These are phyloP conservation scores for Pseudolycoriella hygida DNA, from an alignment of 2,888 invertebrate species.

Conservation along the genomic window DNA sequence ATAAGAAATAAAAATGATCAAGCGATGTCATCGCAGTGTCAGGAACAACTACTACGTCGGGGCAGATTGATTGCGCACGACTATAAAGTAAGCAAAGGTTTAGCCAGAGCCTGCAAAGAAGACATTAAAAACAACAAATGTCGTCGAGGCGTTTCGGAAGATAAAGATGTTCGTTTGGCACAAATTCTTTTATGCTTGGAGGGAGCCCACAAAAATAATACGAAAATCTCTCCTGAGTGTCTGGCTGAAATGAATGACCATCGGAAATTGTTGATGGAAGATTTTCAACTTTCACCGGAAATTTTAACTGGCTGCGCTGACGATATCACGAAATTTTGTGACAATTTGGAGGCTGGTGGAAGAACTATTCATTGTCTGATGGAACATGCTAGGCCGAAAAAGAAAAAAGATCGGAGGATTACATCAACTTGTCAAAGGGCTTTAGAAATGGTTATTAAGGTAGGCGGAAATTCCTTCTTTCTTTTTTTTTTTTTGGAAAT, in stretches of 20 bases:
- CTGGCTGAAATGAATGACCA: slow-evolving; percentile 80
- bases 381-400: slow-evolving; percentile 59
- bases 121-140: slow-evolving; percentile 80
- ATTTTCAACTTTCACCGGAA: slow-evolving; percentile 86
- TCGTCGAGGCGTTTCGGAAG: slow-evolving; percentile 60
- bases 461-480: no score
- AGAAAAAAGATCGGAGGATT: slow-evolving; percentile 45
- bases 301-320: slow-evolving; percentile 71
- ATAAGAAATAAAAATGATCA: slow-evolving; percentile 61
- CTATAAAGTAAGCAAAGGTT: slow-evolving; percentile 74
- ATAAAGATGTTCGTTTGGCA: slow-evolving; percentile 68
- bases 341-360: slow-evolving; percentile 58
- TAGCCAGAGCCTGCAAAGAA: slow-evolving; percentile 74
- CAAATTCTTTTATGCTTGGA: slow-evolving; percentile 89
- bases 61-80: slow-evolving; percentile 82
- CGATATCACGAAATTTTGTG: slow-evolving; percentile 65
- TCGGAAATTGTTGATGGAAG: slow-evolving; percentile 78
- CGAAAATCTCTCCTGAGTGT: slow-evolving; percentile 60
- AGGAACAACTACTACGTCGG: slow-evolving; percentile 63
- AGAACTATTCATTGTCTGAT: slow-evolving; percentile 91
- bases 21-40: slow-evolving; percentile 50
- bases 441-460: slow-evolving; percentile 61
- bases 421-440: slow-evolving; percentile 56
- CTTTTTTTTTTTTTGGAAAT: no score
- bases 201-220: slow-evolving; percentile 49